phyloP scores from a whole-genome alignment of 2,113 vertebrate species.

The Ciconia maguari region DNA sequence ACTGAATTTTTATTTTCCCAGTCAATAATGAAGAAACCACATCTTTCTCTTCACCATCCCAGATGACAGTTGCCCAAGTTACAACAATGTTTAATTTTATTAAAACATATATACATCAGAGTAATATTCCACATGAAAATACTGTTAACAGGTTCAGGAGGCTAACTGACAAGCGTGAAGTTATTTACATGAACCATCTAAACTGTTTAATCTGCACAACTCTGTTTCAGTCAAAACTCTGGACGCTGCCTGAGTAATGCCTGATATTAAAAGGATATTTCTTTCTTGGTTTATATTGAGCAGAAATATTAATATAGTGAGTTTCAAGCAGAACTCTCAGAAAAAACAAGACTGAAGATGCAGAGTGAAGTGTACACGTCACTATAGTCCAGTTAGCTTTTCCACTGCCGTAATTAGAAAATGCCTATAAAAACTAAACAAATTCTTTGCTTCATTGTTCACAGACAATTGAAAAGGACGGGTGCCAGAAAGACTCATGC shows the following conservation, averaged over 20 bases:
- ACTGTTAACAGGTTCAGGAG: neutral
- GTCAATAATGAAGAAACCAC: neutral
- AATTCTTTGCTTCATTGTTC: neutral
- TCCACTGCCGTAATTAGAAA: neutral
- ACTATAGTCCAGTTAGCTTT: neutral
- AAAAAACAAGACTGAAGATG: neutral
- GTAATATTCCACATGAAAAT: neutral
- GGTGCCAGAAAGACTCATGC: neutral
- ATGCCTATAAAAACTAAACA: neutral
- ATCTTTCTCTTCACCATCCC: neutral
- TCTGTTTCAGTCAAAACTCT: neutral
- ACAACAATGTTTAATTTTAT: neutral
- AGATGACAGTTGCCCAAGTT: neutral
- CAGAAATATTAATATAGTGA: neutral
- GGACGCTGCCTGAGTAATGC: neutral
- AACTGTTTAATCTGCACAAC: neutral
- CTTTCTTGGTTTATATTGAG: neutral
- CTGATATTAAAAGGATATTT: neutral
- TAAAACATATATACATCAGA: neutral
- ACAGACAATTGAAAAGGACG: neutral
- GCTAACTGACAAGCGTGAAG: neutral
- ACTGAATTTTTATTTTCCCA: neutral
- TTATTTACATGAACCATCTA: neutral
- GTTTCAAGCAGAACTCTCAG: neutral
- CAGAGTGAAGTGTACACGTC: neutral